A percentile compares a stretch with the other conserved stretches of the same genome.
Evolutionary conservation across 1,140 invertebrate species (phyloP).

Genomic region (Aphidius ervi): DNA sequence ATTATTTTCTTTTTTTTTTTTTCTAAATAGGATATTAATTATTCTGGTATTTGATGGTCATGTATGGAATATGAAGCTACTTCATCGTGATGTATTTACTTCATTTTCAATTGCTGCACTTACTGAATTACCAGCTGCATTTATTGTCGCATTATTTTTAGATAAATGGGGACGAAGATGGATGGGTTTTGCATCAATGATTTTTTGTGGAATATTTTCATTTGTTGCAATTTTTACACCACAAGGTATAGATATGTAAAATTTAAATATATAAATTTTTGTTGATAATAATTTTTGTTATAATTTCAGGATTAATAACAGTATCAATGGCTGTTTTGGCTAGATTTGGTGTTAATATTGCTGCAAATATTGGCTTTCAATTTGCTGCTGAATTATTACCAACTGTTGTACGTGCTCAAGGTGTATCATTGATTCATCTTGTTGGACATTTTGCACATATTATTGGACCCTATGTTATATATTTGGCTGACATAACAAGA

Average conservation of each 20-base stretch:
- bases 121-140: slow-evolving; percentile 78
- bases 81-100: slow-evolving; percentile 75
- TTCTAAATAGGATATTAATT: slow-evolving; percentile 64
- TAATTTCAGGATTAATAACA: slow-evolving; percentile 59
- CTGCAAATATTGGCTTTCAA: slow-evolving; percentile 85
- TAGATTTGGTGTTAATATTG: slow-evolving; percentile 78
- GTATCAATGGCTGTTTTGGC: slow-evolving; percentile 72
- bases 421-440: slow-evolving; percentile 78
- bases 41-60: slow-evolving; percentile 82
- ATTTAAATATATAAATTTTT: not conserved
- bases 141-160: slow-evolving; percentile 71
- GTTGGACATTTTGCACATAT: slow-evolving; percentile 79
- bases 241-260: slow-evolving; percentile 47
- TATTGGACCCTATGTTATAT: slow-evolving; percentile 76
- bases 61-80: slow-evolving; percentile 75
- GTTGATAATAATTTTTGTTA: slow-evolving; percentile 13
- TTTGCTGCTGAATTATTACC: slow-evolving; percentile 84
- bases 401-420: slow-evolving; percentile 80
- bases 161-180: slow-evolving; percentile 81
- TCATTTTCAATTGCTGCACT: slow-evolving; percentile 79
- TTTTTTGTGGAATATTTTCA: slow-evolving; percentile 73
- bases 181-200: slow-evolving; percentile 76
- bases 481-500: slow-evolving; percentile 67
- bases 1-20: not conserved
- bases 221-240: slow-evolving; percentile 69